Conservation (phyloP, 2,113 vertebrate genomes). For the Pongo pygmaeus region DNA sequence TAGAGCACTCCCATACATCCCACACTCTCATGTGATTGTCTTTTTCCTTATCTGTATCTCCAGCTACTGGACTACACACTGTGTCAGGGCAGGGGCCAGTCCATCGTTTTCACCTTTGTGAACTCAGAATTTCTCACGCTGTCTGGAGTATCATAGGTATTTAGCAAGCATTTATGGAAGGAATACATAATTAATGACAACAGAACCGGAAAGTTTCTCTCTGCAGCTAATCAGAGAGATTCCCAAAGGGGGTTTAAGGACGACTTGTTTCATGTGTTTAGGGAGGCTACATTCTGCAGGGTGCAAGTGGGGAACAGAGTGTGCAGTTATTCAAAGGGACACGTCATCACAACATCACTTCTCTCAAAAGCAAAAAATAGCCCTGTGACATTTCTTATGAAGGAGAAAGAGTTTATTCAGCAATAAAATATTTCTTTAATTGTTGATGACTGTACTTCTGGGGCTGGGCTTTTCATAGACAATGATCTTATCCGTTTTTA, state of each 20-base stretch:
- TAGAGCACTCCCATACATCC: neutral
- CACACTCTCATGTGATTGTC: neutral
- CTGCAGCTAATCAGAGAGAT: neutral
- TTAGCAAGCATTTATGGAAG: neutral
- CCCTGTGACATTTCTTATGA: constrained; percentile 36
- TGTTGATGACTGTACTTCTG: neutral
- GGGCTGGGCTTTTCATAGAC: neutral
- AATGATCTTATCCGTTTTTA: constrained; percentile 6
- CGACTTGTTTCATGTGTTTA: neutral
- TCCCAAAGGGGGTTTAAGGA: neutral
- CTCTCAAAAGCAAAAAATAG: constrained; percentile 12
- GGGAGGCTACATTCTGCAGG: neutral
- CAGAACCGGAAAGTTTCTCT: neutral
- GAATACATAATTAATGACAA: neutral
- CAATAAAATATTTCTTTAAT: constrained; percentile 17
- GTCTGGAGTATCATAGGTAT: neutral
- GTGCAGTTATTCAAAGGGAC: neutral
- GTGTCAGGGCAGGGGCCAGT: neutral
- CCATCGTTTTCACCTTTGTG: neutral
- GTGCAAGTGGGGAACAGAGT: neutral
- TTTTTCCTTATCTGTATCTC: neutral
- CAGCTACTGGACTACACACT: neutral
- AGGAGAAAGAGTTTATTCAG: constrained; percentile 40
- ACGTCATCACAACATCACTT: neutral
- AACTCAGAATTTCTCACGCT: neutral